Percentiles rank a stretch among this genome's conserved stretches.
These are phyloP conservation scores for Drosophila setifemur DNA, from an alignment of 1,140 invertebrate species.

Conservation along the genomic window DNA sequence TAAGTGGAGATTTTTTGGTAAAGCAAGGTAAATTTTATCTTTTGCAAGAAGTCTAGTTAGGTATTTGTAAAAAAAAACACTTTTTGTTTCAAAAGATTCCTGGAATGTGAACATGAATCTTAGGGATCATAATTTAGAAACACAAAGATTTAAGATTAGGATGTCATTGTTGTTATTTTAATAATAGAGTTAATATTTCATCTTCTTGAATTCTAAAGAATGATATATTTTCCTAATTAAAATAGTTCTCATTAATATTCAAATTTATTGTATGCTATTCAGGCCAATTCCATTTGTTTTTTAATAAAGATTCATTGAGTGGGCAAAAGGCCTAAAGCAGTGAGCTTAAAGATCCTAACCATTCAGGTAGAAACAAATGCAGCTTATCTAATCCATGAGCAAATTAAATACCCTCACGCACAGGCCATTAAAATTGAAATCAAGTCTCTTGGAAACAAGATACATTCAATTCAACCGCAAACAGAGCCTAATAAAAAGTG, in stretches of 20 bases:
- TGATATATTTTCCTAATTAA: too few relatives aligned
- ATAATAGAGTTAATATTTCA: too few relatives aligned
- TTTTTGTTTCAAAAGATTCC: neutral
- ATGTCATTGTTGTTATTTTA: too few relatives aligned
- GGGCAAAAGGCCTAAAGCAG: neutral
- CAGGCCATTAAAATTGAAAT: slow-evolving; percentile 71
- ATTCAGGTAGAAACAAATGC: slow-evolving; percentile 16
- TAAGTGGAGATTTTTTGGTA: slow-evolving; percentile 11
- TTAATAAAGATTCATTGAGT: neutral
- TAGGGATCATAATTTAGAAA: neutral
- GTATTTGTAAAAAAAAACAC: too few relatives aligned
- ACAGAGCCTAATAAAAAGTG: slow-evolving; percentile 37
- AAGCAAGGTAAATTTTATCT: too few relatives aligned
- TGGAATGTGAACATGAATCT: neutral
- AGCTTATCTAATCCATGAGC: slow-evolving; percentile 45
- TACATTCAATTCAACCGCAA: slow-evolving; percentile 14
- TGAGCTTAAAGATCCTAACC: neutral
- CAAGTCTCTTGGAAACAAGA: slow-evolving; percentile 20
- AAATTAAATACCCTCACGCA: slow-evolving; percentile 72
- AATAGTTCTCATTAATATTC: too few relatives aligned
- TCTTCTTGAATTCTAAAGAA: too few relatives aligned
- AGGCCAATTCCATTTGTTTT: too few relatives aligned
- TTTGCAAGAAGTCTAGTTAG: too few relatives aligned
- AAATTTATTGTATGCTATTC: too few relatives aligned
- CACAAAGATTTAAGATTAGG: neutral